Base-by-base conservation (phyloP, 2,797 vertebrate genomes). In the Eulemur rubriventer region DNA sequence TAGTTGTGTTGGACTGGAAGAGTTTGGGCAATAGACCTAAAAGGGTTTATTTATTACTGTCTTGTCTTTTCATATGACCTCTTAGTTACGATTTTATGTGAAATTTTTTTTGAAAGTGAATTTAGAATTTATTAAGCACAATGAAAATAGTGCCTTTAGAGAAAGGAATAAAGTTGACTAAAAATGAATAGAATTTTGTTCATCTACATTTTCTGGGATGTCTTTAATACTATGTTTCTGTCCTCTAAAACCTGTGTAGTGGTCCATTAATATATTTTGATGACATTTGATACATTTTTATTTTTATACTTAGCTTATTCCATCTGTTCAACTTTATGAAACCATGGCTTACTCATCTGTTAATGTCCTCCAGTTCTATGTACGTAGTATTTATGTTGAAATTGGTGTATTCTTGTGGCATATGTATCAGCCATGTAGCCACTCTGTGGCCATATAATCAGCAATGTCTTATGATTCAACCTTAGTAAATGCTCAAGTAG, bases 391-490 rank as follows among this genome's bases (percentile, higher is more conserved):
- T 69, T 48, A 72, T 63, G 12, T 9, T 9, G 59, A 78, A 41
- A 9, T 17, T 26, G 30, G 20, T 57, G 1, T 55, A 26, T 57
- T 22, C 20, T 35, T 70, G 17, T 35, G 67, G 46, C 8, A 3
- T 30, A 0, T 13, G 0, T 24, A 2, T 35, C 17, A 24, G n/a
- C 13, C 24, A 3, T 13, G 4, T 0, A 12, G 33, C 61, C 30
- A 0, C 72, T 48, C 33, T 26, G 38, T 33, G n/a, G 63, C 50
- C 9, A 1, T 52, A 0, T 46, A 43, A 17, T 16, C 7, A 94
- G 52, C 35, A 6, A 18, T 35, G 8, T 20, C n/a, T 0, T 13
- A 0, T 20, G 76, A 41, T 16, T 69, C 18, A 57, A 2, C 18
- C 14, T 92, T 50, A 10, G 28, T 20, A 52, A 11, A 33, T 38